Evolutionary conservation across 2,888 invertebrate genomes (phyloP).

Genomic region (Lomographa bimaculata): DNA sequence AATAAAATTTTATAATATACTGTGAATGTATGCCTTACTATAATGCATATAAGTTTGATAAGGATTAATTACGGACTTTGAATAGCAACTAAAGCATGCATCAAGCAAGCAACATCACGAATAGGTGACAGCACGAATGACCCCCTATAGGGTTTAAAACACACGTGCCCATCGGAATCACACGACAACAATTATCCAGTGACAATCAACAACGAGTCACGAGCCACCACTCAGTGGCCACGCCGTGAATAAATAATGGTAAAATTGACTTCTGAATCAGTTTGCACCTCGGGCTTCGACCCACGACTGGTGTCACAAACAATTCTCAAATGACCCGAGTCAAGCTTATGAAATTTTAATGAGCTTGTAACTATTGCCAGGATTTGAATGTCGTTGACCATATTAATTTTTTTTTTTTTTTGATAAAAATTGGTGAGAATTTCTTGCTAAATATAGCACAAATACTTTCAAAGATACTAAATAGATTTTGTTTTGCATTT

Average conservation of each 20-base stretch:
- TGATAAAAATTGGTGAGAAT: too few relatives aligned
- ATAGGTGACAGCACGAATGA: constrained; percentile 60
- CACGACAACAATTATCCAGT: constrained; percentile 66
- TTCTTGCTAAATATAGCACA: too few relatives aligned
- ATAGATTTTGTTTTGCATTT: too few relatives aligned
- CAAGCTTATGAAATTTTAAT: constrained; percentile 31
- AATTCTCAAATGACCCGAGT: constrained; percentile 10
- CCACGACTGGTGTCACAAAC: constrained; percentile 18
- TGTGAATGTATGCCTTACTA: too few relatives aligned
- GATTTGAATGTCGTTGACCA: too few relatives aligned
- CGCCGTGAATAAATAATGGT: constrained; percentile 67
- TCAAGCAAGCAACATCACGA: constrained; percentile 51
- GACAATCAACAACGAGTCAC: constrained; percentile 74
- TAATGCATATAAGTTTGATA: too few relatives aligned
- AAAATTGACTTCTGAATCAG: constrained; percentile 44
- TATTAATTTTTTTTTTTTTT: too few relatives aligned
- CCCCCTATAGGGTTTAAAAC: constrained; percentile 63
- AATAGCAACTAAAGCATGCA: too few relatives aligned
- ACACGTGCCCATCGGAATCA: constrained; percentile 65
- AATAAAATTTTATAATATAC: too few relatives aligned
- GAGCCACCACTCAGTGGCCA: constrained; percentile 56
- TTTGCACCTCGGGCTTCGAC: constrained; percentile 22
- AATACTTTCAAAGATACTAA: too few relatives aligned
- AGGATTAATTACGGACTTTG: too few relatives aligned
- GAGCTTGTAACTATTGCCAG: constrained; percentile 41